Conservation (phyloP, 1,140 invertebrate species). For the Diorhabda elongata region DNA sequence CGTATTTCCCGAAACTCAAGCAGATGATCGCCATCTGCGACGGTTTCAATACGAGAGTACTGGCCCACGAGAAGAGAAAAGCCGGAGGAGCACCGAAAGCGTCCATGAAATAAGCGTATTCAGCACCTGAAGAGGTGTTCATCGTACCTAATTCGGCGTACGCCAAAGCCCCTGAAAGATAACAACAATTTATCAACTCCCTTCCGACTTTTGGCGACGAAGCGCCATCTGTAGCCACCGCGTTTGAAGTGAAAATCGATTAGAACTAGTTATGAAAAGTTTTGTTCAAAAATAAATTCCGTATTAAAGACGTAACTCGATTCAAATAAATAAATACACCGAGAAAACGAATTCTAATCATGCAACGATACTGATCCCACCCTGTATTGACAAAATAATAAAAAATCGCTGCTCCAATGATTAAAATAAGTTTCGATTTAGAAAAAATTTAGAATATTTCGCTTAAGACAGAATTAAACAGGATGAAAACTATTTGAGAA, state of each 20-base stretch:
- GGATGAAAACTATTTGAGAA: too few species aligned
- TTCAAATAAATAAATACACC: too few species aligned
- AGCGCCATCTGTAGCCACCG: too few species aligned
- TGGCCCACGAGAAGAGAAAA: conserved; percentile 88
- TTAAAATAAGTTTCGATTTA: too few species aligned
- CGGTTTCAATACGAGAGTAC: conserved; percentile 83
- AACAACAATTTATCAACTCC: conserved; percentile 61
- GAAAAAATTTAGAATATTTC: too few species aligned
- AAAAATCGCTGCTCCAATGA: too few species aligned
- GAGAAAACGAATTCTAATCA: too few species aligned
- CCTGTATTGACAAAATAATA: too few species aligned
- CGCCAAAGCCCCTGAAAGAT: conserved; percentile 71
- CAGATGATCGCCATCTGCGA: conserved; percentile 92
- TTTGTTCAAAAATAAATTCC: not conserved
- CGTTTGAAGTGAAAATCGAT: too few species aligned
- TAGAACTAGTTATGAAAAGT: not conserved
- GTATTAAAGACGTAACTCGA: not conserved
- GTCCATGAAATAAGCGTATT: conserved; percentile 90
- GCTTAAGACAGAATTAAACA: too few species aligned
- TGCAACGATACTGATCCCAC: too few species aligned
- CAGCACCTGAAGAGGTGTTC: conserved; percentile 89
- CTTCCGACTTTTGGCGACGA: too few species aligned
- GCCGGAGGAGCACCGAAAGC: conserved; percentile 84
- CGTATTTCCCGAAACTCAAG: conserved; percentile 90
- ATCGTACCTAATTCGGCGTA: conserved; percentile 91